Evolutionary conservation across 2,888 invertebrate genomes (phyloP).

Genomic region (Steinernema scapterisci): DNA sequence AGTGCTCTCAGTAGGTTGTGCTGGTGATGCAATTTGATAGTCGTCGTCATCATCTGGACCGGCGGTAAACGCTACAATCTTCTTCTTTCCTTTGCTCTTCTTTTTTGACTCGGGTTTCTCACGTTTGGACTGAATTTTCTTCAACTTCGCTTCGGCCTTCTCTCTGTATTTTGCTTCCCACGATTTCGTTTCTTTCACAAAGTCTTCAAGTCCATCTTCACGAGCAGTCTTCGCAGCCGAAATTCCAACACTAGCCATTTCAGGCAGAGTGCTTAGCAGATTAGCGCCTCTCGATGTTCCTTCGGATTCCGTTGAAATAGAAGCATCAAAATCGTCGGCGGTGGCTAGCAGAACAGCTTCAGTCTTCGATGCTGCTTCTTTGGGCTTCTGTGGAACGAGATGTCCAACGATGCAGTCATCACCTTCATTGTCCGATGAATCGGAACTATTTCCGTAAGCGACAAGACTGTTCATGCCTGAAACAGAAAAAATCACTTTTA

Average conservation of each 20-base stretch:
- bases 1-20: background rate
- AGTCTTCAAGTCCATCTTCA: background rate
- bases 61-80: background rate
- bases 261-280: background rate
- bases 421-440: slow-evolving; percentile 10
- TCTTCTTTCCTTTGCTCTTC: background rate
- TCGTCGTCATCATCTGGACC: slow-evolving; percentile 1
- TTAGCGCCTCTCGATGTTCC: too few relatives aligned
- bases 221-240: background rate
- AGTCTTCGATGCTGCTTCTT: background rate
- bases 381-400: background rate
- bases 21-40: background rate
- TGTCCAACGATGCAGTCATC: slow-evolving; percentile 22
- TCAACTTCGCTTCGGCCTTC: background rate
- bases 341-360: background rate
- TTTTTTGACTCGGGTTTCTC: background rate
- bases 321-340: background rate
- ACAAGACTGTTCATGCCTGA: slow-evolving; percentile 15
- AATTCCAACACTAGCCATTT: background rate
- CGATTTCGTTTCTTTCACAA: slow-evolving; percentile 1
- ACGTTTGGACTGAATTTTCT: background rate
- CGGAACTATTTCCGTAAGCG: background rate
- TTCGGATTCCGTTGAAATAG: too few relatives aligned
- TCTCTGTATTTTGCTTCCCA: background rate
- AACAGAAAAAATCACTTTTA: too few relatives aligned